These are phyloP conservation scores for Rhea pennata DNA, from an alignment of 2,113 vertebrate species.

Conservation along the genomic window DNA sequence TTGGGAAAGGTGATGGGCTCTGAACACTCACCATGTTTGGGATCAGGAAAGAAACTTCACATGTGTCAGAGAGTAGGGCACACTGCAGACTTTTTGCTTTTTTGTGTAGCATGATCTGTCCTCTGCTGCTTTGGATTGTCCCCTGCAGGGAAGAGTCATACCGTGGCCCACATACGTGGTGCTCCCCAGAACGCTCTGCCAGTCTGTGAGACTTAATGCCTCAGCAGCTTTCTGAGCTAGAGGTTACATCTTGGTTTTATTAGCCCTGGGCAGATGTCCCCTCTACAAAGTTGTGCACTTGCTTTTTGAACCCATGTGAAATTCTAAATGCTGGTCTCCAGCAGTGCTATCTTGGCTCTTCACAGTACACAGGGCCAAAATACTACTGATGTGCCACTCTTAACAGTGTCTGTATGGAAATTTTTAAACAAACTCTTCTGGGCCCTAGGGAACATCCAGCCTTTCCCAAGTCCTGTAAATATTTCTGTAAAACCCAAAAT, in stretches of 20 bases:
- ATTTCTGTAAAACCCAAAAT: neutral
- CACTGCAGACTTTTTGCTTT: neutral
- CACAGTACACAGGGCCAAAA: neutral
- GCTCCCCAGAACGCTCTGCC: neutral
- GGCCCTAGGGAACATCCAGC: neutral
- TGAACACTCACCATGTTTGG: neutral
- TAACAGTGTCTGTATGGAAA: neutral
- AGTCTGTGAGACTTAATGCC: no score
- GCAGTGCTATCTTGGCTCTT: neutral
- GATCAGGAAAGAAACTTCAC: neutral
- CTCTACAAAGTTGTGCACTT: neutral
- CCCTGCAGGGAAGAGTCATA: neutral
- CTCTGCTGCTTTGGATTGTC: neutral
- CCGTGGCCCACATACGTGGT: accelerated
- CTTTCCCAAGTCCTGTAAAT: neutral
- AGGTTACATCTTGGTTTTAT: neutral
- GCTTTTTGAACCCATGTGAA: neutral
- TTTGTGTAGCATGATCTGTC: neutral
- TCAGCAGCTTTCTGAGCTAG: neutral
- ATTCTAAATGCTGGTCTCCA: neutral
- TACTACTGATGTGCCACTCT: neutral
- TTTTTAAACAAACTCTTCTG: neutral
- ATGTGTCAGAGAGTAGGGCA: neutral
- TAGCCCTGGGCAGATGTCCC: neutral
- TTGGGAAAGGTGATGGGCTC: neutral